Percentiles rank a stretch among this genome's conserved stretches.
Evolutionary conservation across 2,888 invertebrate species (phyloP).

Genomic region (Kryphioiulus occultus): DNA sequence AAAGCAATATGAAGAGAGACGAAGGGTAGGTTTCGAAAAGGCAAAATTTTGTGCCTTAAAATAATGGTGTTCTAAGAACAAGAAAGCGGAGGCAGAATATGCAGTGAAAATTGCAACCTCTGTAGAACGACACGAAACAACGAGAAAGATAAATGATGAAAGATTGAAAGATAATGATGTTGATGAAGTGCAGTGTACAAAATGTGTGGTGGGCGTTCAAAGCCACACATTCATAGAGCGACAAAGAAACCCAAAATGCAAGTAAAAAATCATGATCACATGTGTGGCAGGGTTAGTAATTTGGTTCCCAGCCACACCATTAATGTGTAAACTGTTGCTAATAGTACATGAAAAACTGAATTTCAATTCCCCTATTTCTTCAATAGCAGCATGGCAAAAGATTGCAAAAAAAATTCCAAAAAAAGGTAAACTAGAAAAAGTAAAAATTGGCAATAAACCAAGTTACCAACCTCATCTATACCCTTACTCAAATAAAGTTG

Average conservation of each 20-base stretch:
- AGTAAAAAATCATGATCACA: background rate
- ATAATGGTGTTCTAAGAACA: background rate
- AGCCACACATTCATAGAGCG: background rate
- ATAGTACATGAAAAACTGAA: too few species aligned
- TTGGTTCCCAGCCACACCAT: background rate
- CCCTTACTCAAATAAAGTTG: too few species aligned
- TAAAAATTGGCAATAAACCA: too few species aligned
- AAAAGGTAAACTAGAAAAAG: too few species aligned
- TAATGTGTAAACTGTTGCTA: too few species aligned
- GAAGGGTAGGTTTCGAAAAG: background rate
- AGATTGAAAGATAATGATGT: background rate
- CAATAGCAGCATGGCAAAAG: too few species aligned
- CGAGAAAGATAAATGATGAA: background rate
- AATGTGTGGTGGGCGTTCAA: background rate
- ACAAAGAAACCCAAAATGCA: background rate
- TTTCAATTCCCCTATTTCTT: too few species aligned
- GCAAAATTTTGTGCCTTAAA: slow-evolving; percentile 1
- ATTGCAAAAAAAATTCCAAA: too few species aligned
- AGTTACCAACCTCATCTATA: too few species aligned
- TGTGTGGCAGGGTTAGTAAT: background rate
- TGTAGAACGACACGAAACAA: background rate
- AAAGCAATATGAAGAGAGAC: background rate
- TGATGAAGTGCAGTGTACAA: background rate
- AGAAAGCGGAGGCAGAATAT: slow-evolving; percentile 30
- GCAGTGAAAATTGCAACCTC: background rate